phyloP scores from a whole-genome alignment of 2,888 invertebrate genomes.

The Xanthorhoe spadicearia region DNA sequence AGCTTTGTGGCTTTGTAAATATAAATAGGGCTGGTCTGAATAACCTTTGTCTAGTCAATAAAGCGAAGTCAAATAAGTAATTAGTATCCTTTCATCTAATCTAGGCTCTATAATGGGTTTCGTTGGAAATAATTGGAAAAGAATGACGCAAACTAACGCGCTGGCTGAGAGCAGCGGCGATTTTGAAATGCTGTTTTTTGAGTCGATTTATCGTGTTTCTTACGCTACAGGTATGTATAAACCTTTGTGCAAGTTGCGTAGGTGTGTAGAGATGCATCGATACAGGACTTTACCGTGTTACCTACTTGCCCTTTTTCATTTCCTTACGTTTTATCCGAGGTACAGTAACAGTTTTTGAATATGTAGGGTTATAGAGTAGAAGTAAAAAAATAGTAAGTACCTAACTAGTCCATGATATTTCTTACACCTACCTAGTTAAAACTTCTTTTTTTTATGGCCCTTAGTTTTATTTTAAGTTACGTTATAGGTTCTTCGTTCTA shows the following conservation, averaged over 20 bases:
- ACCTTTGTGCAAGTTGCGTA: too few species aligned
- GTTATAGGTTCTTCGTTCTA: too few species aligned
- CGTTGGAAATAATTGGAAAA: constrained; percentile 56
- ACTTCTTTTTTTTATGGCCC: background rate
- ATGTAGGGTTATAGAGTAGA: too few species aligned
- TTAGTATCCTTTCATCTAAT: background rate
- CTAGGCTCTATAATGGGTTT: constrained; percentile 48
- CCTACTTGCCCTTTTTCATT: too few species aligned
- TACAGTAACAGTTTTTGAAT: too few species aligned
- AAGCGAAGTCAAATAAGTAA: constrained; percentile 7
- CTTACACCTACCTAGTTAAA: background rate
- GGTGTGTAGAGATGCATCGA: too few species aligned
- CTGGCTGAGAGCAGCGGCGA: constrained; percentile 59
- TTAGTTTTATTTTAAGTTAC: too few species aligned
- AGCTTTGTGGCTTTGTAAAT: constrained; percentile 9
- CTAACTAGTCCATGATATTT: background rate
- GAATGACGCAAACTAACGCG: constrained; percentile 61
- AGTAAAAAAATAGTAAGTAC: too few species aligned
- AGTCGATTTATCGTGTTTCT: constrained; percentile 63
- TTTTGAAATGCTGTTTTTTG: constrained; percentile 67
- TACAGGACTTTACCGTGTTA: too few species aligned
- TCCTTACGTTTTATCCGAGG: too few species aligned
- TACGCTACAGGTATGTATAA: constrained; percentile 66
- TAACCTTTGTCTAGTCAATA: constrained; percentile 3
- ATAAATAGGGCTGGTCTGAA: constrained; percentile 17